A percentile compares a stretch with the other conserved stretches of the same genome.
These are phyloP conservation scores for Triplophysa siluroides DNA, from an alignment of 2,113 vertebrate genomes.

Conservation along the genomic window DNA sequence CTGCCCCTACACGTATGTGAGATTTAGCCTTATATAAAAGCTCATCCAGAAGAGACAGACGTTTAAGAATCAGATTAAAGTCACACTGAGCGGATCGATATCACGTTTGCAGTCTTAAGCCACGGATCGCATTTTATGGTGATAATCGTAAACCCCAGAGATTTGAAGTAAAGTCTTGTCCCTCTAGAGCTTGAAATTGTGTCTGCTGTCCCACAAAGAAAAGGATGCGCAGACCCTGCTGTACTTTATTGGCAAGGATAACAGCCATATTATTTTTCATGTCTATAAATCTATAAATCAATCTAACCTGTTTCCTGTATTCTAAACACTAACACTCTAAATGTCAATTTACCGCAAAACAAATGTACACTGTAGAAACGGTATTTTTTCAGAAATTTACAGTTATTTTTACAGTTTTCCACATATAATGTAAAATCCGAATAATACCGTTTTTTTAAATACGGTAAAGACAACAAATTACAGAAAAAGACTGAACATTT, in stretches of 20 bases:
- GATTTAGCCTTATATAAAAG: not conserved
- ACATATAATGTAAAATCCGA: too few relatives aligned
- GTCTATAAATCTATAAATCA: too few relatives aligned
- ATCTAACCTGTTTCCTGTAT: too few relatives aligned
- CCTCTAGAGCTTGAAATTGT: constrained; percentile 20
- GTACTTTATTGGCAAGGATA: not conserved
- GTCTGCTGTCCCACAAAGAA: constrained; percentile 19
- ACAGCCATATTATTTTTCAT: not conserved
- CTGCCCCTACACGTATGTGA: constrained; percentile 3
- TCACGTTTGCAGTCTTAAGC: constrained; percentile 30
- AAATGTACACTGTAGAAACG: too few relatives aligned
- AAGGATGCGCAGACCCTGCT: not conserved
- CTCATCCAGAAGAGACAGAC: constrained; percentile 27
- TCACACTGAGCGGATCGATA: constrained; percentile 25
- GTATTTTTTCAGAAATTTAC: too few relatives aligned
- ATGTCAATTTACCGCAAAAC: not conserved
- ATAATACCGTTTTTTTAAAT: too few relatives aligned
- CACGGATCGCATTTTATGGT: constrained; percentile 48
- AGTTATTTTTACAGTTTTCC: too few relatives aligned
- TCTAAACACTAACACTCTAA: too few relatives aligned
- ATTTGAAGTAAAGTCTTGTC: constrained; percentile 41
- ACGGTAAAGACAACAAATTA: too few relatives aligned
- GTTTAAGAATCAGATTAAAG: constrained; percentile 31
- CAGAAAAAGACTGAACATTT: too few relatives aligned
- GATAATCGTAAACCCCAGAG: constrained; percentile 29